A percentile compares a stretch with the other conserved stretches of the same genome.
Conservation (phyloP, 2,113 vertebrate species). For the Acrocephalus kingi region DNA sequence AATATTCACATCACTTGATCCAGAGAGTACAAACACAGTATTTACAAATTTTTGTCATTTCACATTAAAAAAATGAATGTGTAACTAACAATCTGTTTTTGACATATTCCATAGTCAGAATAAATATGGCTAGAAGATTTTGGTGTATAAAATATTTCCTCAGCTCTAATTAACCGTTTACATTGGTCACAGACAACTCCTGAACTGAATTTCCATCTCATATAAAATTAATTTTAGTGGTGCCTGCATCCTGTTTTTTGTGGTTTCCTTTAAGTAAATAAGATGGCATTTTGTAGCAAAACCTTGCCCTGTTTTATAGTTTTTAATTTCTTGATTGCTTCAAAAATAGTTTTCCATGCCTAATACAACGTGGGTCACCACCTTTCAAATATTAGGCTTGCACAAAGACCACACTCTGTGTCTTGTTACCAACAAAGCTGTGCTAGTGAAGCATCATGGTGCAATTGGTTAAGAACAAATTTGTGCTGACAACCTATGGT, state of each 20-base stretch:
- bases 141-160: slow-evolving; percentile 36
- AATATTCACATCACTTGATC: neutral
- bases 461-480: neutral
- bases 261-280: slow-evolving; percentile 22
- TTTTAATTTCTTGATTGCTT: neutral
- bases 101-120: neutral
- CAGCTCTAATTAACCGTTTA: slow-evolving; percentile 49
- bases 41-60: neutral
- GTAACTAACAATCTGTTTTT: neutral
- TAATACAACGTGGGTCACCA: neutral
- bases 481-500: neutral
- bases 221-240: neutral
- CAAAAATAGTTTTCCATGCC: slow-evolving; percentile 13
- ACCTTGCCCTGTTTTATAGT: neutral
- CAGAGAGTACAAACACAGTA: neutral
- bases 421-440: neutral
- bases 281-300: slow-evolving; percentile 26
- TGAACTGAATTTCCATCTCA: neutral
- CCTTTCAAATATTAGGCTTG: neutral
- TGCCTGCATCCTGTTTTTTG: slow-evolving; percentile 31
- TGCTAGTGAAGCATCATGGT: neutral
- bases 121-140: neutral
- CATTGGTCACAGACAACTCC: neutral
- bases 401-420: neutral
- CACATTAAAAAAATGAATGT: neutral